Evolutionary conservation across 1,140 invertebrate genomes (phyloP), one percentile per base, ranked within the genome.

Genomic region (Ceratina calcarata): DNA sequence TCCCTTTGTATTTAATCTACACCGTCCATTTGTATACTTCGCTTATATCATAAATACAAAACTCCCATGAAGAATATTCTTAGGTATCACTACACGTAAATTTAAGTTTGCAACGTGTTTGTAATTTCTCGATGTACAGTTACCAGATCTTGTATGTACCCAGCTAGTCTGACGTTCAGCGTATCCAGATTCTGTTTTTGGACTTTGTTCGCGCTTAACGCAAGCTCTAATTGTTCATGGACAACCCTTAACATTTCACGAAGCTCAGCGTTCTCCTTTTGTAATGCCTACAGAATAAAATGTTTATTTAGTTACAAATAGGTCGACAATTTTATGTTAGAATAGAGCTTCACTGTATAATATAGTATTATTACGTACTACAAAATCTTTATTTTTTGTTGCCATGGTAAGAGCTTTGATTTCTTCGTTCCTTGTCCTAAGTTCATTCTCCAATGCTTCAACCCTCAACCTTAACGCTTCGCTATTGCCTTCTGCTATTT

Each of bases 161-260:
- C 94, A 68, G 96, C 96, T 80, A 99, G 93, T 92, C 97, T 96
- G 78, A 95, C 94, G 91, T 98, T 98, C 61, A 98, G 92, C 58
- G 96, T 96, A 84, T 98, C 95, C 76, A 98, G 94, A 80, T 98
- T 96, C 88, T 97, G 95, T 86, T 96, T 94, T 91, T 98, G 97
- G 62, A 96, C 95, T 91, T 98, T 97, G 89, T 98, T 96, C 20
- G 96, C 95, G 77, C 95, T 95, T 68, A 97, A 93, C 8, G 96
- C 95, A 62, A 97, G 95, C 86, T 98, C 97, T 85, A 98, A 93
- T 90, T 98, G 97, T 76, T 96, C 96, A 90, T 98, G 97, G 12
- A 97, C 95, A 65, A 97, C 94, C 83, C 95, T 95, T 32, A 96
- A 93, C 83, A 96, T 96, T 67, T 95, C 94, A 85, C 95, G 94